These are phyloP conservation scores for Digitonthophagus gazella DNA, from an alignment of 2,888 invertebrate species.

Conservation along the genomic window DNA sequence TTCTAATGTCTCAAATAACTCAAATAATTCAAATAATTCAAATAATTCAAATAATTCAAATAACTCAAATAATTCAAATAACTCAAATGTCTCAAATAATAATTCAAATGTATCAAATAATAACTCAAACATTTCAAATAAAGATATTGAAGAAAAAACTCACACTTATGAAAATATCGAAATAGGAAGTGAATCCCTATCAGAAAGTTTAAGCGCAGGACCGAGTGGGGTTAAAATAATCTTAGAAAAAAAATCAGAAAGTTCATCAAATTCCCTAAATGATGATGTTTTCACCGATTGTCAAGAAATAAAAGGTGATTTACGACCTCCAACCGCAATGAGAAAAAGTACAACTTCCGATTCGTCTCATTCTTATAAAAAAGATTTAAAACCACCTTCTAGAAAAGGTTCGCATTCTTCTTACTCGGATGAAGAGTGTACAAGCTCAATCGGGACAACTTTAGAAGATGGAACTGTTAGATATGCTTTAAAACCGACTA, in stretches of 20 bases:
- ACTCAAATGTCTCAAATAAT: too few species aligned
- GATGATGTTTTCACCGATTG: slow-evolving; percentile 52
- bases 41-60: too few species aligned
- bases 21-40: too few species aligned
- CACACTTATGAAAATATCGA: slow-evolving; percentile 51
- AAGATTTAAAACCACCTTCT: slow-evolving; percentile 41
- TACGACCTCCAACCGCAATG: slow-evolving; percentile 49
- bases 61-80: too few species aligned
- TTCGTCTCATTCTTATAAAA: slow-evolving; percentile 45
- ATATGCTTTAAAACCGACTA: slow-evolving; percentile 74
- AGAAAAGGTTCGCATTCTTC: slow-evolving; percentile 60
- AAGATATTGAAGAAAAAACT: slow-evolving; percentile 56
- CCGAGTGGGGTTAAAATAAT: slow-evolving; percentile 49
- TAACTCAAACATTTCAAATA: too few species aligned
- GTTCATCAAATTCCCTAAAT: slow-evolving; percentile 48
- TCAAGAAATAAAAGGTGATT: slow-evolving; percentile 42
- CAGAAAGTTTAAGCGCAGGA: slow-evolving; percentile 48
- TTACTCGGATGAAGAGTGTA: slow-evolving; percentile 70
- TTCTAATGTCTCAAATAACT: too few species aligned
- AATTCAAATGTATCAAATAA: too few species aligned
- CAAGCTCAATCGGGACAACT: slow-evolving; percentile 74
- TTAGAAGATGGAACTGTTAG: slow-evolving; percentile 76
- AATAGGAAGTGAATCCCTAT: slow-evolving; percentile 46
- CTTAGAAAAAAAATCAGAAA: slow-evolving; percentile 43
- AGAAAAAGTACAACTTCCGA: slow-evolving; percentile 47